Evolutionary conservation across 2,888 invertebrate species (phyloP).

Genomic region (Alentia gelatinosa): DNA sequence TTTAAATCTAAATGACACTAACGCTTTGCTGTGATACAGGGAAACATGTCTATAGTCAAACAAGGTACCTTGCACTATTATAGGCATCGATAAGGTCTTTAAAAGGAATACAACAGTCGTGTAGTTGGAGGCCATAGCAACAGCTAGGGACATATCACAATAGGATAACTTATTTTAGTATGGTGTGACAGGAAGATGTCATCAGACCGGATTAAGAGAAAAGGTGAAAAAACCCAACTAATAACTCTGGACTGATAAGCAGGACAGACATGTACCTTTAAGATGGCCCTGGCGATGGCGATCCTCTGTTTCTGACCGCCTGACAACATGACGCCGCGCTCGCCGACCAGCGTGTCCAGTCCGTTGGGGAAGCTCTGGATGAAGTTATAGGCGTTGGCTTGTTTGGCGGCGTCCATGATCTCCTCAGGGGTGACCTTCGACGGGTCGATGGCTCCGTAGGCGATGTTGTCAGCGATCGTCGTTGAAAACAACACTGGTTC

Average conservation of each 20-base stretch:
- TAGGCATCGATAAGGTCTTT: no score
- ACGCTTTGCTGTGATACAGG: no score
- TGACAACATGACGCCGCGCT: conserved; percentile 92
- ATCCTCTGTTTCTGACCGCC: conserved; percentile 95
- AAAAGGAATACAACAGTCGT: no score
- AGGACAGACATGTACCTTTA: conserved; percentile 85
- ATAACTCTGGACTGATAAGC: not conserved
- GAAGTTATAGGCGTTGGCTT: conserved; percentile 93
- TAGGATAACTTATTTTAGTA: not conserved
- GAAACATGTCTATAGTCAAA: no score
- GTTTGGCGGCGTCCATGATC: conserved; percentile 86
- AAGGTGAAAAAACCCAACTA: not conserved
- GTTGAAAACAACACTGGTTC: conserved; percentile 96
- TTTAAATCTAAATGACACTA: no score
- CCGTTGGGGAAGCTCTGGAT: conserved; percentile 86
- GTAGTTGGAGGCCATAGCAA: no score
- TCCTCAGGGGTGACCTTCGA: conserved; percentile 83
- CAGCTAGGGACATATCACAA: no score
- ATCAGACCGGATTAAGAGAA: not conserved
- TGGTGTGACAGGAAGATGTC: not conserved
- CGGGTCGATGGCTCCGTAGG: conserved; percentile 88
- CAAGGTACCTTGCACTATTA: no score
- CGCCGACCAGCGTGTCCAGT: conserved; percentile 92
- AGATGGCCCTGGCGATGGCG: conserved; percentile 94
- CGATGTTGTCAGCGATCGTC: conserved; percentile 88